These are phyloP conservation scores for Megaustenia siamemsis DNA, from an alignment of 2,888 invertebrate species.

Conservation along the genomic window DNA sequence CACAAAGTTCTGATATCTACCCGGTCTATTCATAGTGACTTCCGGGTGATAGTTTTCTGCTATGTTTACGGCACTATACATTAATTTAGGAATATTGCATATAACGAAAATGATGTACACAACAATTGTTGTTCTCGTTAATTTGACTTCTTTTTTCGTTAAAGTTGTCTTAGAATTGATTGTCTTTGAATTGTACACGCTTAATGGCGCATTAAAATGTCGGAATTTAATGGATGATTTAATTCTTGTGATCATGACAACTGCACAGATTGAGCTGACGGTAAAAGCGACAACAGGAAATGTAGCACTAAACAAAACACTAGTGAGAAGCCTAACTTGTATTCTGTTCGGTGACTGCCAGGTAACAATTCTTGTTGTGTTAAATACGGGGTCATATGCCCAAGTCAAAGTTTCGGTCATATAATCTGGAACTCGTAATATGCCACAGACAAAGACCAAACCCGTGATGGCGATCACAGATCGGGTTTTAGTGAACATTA, in stretches of 20 bases:
- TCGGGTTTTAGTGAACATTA: too few species aligned
- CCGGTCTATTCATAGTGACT: too few species aligned
- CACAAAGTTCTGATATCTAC: neutral
- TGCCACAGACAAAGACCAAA: too few species aligned
- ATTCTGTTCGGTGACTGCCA: neutral
- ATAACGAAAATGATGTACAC: conserved; percentile 4
- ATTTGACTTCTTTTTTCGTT: neutral
- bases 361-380: neutral
- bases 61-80: neutral
- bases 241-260: neutral
- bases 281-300: neutral
- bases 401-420: too few species aligned
- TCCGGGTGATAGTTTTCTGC: neutral
- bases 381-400: neutral
- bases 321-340: neutral
- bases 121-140: neutral
- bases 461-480: too few species aligned
- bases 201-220: too few species aligned
- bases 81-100: conserved; percentile 20
- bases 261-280: neutral
- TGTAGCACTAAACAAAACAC: neutral
- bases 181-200: neutral
- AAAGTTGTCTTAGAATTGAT: neutral
- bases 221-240: neutral
- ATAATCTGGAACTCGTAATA: too few species aligned